Base-by-base conservation (phyloP, 1,140 invertebrate species). In the Drosophila rhopaloa region DNA sequence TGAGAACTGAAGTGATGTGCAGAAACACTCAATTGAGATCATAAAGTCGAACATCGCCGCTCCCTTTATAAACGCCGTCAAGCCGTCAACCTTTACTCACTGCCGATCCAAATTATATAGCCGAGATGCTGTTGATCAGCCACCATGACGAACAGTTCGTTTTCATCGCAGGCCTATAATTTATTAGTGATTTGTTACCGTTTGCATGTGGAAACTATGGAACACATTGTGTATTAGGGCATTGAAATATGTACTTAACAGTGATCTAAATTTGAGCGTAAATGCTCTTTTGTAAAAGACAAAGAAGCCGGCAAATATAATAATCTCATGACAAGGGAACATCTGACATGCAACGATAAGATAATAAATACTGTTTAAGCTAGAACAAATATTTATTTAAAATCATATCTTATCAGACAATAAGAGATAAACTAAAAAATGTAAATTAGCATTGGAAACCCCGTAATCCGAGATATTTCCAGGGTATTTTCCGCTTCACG, bases 91-190 rank as follows among this genome's bases (percentile, higher is more conserved):
- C 43, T 29, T 11, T 43, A 37, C 40, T 70, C 63, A 48, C 10
- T 6, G 5, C 14, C 9, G n/a, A 35, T 37, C 19, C 4, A 71
- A 71, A 71, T 71, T 71, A 71, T 70, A 71, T 71, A 19, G 37
- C 19, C 1, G 48, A 41, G 67, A 27, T 37, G 19, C 16, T 60
- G 35, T 50, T 40, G 67, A 71, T 58, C 67, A 71, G 53, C 7
- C 44, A 58, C 51, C 67, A 48, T 71, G 67, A 71, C 67, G 67
- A n/a, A n/a, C 8, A 38, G 27, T 24, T 10, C 3, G 13, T 35
- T 55, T 27, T 27, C 24, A 44, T 35, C 4, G 11, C 24, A 6
- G 55, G 19, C 19, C 67, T 71, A 4, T 58, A 58, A 71, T 71
- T 48, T 59, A 14, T 5, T 27, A 19, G 43, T 8, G 41, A 29